Conservation (phyloP, 2,113 vertebrate species). For the Erythrolamprus reginae region DNA sequence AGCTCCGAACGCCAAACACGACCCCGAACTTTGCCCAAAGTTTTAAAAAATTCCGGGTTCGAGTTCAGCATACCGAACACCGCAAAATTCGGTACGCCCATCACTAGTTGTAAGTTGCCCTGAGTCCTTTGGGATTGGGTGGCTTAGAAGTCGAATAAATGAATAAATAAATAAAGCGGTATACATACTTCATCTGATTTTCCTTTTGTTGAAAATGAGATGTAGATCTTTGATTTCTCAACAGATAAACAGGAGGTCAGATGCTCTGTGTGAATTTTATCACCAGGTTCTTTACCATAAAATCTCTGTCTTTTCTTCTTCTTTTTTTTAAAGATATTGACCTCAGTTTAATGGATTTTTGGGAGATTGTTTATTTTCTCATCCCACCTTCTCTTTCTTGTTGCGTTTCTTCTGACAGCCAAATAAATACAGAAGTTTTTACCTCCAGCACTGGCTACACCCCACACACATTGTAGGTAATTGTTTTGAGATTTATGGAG, state of each 20-base stretch:
- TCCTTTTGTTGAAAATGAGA: not conserved
- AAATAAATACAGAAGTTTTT: conserved; percentile 14
- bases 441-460: not conserved
- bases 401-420: conserved; percentile 17
- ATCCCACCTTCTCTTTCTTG: not conserved
- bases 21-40: too few relatives aligned
- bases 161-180: too few relatives aligned
- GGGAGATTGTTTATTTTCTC: conserved; percentile 5
- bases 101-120: too few relatives aligned
- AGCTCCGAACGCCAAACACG: too few relatives aligned
- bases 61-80: too few relatives aligned
- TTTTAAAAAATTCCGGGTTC: too few relatives aligned
- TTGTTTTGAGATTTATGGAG: conserved; percentile 29
- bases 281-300: not conserved
- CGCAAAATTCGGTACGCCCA: too few relatives aligned
- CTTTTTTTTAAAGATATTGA: conserved; percentile 1
- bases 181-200: not conserved
- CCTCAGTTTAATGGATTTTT: not conserved
- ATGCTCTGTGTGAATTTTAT: conserved; percentile 7
- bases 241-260: conserved; percentile 13
- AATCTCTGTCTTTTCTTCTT: not conserved
- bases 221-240: not conserved
- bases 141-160: too few relatives aligned
- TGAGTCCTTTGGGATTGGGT: too few relatives aligned
- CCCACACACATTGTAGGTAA: conserved; percentile 21